Percentiles rank a stretch among this genome's conserved stretches.
These are phyloP conservation scores for Drosophila multiciliata DNA, from an alignment of 2,888 invertebrate species.

Conservation along the genomic window DNA sequence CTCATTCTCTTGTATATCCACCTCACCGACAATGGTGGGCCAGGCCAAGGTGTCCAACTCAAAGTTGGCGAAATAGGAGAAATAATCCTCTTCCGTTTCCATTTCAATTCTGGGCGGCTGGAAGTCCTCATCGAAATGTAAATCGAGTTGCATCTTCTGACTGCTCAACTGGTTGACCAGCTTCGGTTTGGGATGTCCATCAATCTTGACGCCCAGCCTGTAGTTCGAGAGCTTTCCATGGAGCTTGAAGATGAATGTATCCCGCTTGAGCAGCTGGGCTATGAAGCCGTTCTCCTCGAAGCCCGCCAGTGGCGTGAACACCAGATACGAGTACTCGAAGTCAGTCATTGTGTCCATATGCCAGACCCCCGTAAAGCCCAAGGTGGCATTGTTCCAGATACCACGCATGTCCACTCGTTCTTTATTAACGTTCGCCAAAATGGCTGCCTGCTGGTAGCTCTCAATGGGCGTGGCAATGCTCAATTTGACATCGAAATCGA, in stretches of 20 bases:
- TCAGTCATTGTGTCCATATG: conserved; percentile 86
- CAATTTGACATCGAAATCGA: conserved; percentile 91
- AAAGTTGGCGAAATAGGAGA: conserved; percentile 86
- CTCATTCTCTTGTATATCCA: conserved; percentile 87
- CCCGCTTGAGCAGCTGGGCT: conserved; percentile 87
- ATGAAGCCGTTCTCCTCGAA: conserved; percentile 92
- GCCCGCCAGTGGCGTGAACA: conserved; percentile 91
- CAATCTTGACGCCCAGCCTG: conserved; percentile 86
- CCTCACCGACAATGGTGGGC: conserved; percentile 86
- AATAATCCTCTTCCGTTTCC: conserved; percentile 84
- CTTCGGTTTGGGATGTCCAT: conserved; percentile 82
- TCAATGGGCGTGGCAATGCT: conserved; percentile 91
- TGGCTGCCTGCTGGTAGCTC: conserved; percentile 88
- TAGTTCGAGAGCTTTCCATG: conserved; percentile 89
- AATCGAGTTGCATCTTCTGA: conserved; percentile 76
- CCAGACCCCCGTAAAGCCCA: conserved; percentile 93
- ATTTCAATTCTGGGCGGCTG: conserved; percentile 79
- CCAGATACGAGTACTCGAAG: conserved; percentile 91
- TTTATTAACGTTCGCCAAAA: conserved; percentile 89
- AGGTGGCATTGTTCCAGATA: conserved; percentile 90
- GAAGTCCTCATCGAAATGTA: conserved; percentile 84
- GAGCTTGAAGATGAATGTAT: conserved; percentile 89
- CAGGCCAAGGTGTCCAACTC: conserved; percentile 87
- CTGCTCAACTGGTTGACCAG: conserved; percentile 80
- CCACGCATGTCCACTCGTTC: conserved; percentile 91